phyloP scores from a whole-genome alignment of 2,113 vertebrate genomes.

The Serinus canaria region DNA sequence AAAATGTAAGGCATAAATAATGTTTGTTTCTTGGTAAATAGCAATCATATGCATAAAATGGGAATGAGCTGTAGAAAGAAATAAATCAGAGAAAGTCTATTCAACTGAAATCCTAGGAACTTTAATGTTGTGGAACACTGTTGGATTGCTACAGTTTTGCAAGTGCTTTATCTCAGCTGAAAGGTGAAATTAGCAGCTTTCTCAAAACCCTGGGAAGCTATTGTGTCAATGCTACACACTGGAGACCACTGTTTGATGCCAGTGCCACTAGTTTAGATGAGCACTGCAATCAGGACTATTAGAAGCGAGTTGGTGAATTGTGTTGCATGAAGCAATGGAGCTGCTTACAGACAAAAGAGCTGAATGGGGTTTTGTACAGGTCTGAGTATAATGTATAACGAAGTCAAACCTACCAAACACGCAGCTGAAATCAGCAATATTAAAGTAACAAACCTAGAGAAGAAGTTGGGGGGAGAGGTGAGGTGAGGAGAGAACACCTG shows the following conservation, averaged over 20 bases:
- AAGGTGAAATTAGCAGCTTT: constrained; percentile 66
- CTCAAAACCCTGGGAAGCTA: constrained; percentile 55
- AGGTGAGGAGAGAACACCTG: background rate
- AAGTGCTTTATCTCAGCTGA: constrained; percentile 58
- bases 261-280: constrained; percentile 54
- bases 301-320: constrained; percentile 49
- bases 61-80: constrained; percentile 38
- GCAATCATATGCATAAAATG: constrained; percentile 49
- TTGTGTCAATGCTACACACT: constrained; percentile 54
- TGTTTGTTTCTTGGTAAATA: constrained; percentile 58
- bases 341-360: constrained; percentile 32
- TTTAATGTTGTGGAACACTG: constrained; percentile 49
- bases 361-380: background rate
- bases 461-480: background rate
- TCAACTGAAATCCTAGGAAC: constrained; percentile 48
- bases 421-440: background rate
- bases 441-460: background rate
- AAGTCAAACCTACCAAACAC: background rate
- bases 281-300: constrained; percentile 59
- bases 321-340: background rate
- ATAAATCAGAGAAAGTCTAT: constrained; percentile 35
- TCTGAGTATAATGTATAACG: background rate
- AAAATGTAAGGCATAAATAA: constrained; percentile 50
- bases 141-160: constrained; percentile 52
- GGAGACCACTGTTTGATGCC: constrained; percentile 55